Percentiles rank a stretch among this genome's conserved stretches.
phyloP scores from a whole-genome alignment of 92 coral and sea anemone genomes.

The Muricea muricata region DNA sequence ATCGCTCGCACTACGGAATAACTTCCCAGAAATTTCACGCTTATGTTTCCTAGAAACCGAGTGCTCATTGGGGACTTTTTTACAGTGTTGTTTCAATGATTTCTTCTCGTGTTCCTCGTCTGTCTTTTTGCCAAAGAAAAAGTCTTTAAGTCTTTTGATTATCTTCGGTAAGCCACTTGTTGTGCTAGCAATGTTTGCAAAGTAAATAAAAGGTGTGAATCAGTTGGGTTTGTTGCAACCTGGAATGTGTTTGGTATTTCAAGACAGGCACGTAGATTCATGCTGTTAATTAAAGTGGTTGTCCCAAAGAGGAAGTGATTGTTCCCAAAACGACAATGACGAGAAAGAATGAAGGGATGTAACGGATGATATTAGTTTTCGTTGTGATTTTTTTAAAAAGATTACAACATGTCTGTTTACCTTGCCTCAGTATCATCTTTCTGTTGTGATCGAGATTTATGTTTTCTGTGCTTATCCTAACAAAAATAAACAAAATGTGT shows the following conservation, averaged over 20 bases:
- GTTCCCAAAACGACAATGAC: no score
- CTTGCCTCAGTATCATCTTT: conserved; percentile 3
- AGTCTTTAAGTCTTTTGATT: conserved; percentile 32
- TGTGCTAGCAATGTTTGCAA: neutral
- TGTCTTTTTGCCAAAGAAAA: conserved; percentile 27
- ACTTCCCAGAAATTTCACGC: conserved; percentile 29
- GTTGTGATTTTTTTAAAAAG: neutral
- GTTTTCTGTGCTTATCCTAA: conserved; percentile 43
- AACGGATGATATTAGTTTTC: neutral
- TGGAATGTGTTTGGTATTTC: neutral
- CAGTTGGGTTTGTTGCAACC: neutral
- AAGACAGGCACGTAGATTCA: neutral
- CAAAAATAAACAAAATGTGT: neutral
- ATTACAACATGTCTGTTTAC: neutral
- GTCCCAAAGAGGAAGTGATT: neutral
- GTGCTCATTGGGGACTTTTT: neutral
- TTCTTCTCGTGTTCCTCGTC: neutral
- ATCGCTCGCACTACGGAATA: conserved; percentile 92
- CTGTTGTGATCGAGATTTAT: neutral
- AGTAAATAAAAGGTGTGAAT: neutral
- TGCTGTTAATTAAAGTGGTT: neutral
- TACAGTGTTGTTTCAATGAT: neutral
- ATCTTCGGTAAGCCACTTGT: conserved; percentile 26
- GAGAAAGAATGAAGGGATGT: no score
- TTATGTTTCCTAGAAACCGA: neutral